These are phyloP conservation scores for Teleogryllus occipitalis DNA, from an alignment of 1,140 invertebrate species.

Conservation along the genomic window DNA sequence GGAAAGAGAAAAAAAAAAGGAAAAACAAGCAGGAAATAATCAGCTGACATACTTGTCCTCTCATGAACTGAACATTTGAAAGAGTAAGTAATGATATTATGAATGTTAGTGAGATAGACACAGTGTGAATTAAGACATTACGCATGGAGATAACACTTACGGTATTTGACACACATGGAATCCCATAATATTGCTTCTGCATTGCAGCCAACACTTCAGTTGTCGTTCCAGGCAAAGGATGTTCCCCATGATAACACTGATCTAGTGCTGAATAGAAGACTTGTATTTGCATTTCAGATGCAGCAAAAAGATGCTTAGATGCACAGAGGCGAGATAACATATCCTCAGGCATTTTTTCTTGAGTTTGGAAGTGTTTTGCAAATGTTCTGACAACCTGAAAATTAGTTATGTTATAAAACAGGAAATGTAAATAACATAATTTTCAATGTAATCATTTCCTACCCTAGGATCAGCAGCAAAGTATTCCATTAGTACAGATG, in stretches of 20 bases:
- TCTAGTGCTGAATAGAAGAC: slow-evolving; percentile 83
- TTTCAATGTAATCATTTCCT: slow-evolving; percentile 23
- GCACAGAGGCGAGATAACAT: slow-evolving; percentile 70
- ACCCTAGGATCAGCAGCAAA: slow-evolving; percentile 86
- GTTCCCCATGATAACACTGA: slow-evolving; percentile 74
- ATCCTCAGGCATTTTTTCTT: slow-evolving; percentile 68
- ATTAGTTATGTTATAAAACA: background rate
- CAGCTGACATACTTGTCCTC: too few relatives aligned
- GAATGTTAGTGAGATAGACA: background rate
- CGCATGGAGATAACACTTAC: slow-evolving; percentile 39
- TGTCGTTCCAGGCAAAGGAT: slow-evolving; percentile 47
- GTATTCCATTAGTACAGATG: slow-evolving; percentile 96
- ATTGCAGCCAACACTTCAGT: slow-evolving; percentile 73
- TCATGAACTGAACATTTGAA: background rate
- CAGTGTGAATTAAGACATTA: background rate
- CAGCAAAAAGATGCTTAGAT: slow-evolving; percentile 76
- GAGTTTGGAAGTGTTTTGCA: slow-evolving; percentile 85
- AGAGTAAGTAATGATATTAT: background rate
- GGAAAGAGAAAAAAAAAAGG: too few relatives aligned
- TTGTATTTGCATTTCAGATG: slow-evolving; percentile 88
- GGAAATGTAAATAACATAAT: background rate
- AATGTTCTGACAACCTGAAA: slow-evolving; percentile 71
- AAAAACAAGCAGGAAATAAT: too few relatives aligned
- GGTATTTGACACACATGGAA: slow-evolving; percentile 81
- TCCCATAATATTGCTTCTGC: slow-evolving; percentile 74